These are phyloP conservation scores for Morelia viridis DNA, from an alignment of 2,797 vertebrate species.

Conservation along the genomic window DNA sequence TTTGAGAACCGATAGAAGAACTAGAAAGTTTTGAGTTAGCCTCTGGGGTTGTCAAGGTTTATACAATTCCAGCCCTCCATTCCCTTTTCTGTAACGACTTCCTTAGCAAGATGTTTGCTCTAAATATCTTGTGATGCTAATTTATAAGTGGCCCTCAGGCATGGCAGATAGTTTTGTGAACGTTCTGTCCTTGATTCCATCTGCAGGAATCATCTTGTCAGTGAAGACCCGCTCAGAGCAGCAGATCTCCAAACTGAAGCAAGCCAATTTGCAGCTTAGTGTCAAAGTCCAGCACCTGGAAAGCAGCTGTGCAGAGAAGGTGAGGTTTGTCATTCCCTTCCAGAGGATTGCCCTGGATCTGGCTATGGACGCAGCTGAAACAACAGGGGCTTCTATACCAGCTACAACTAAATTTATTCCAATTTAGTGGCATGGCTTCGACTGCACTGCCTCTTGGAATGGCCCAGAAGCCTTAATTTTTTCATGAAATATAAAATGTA, in stretches of 20 bases:
- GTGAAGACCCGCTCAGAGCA: slow-evolving; percentile 88
- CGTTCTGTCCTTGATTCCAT: neutral
- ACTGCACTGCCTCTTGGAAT: neutral
- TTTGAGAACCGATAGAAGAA: too few relatives aligned
- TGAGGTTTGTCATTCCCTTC: slow-evolving; percentile 40
- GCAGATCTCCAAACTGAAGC: slow-evolving; percentile 83
- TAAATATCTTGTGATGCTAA: slow-evolving; percentile 21
- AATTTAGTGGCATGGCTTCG: too few relatives aligned
- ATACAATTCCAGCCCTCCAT: neutral
- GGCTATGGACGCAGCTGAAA: neutral
- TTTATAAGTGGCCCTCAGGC: neutral
- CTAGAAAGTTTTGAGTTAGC: neutral
- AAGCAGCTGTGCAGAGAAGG: slow-evolving; percentile 76
- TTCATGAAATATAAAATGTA: neutral
- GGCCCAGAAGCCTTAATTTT: neutral
- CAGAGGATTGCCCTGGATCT: accelerated
- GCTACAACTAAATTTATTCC: too few relatives aligned
- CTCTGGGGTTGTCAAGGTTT: neutral
- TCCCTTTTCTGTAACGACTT: neutral
- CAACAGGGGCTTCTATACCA: accelerated
- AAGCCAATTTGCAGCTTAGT: slow-evolving; percentile 82
- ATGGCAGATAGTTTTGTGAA: neutral
- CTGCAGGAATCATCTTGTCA: slow-evolving; percentile 87
- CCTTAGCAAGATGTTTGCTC: neutral
- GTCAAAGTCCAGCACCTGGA: slow-evolving; percentile 84